phyloP scores from a whole-genome alignment of 2,797 vertebrate genomes.

The Molothrus aeneus region DNA sequence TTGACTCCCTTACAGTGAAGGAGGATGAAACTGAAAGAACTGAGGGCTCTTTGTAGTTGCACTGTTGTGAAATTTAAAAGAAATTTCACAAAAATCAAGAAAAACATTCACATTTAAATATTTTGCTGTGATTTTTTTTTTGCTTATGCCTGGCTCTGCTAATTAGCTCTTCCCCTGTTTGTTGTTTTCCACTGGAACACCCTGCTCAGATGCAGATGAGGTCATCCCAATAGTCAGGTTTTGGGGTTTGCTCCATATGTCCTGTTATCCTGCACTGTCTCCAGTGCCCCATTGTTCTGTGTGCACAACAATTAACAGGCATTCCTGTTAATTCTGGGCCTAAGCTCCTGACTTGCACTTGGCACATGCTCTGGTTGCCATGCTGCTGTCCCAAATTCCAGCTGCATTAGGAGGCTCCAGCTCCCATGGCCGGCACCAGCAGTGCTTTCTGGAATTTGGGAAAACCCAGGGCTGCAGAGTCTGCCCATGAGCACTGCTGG shows the following conservation, averaged over 20 bases:
- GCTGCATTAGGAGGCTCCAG: not conserved
- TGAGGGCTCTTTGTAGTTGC: not conserved
- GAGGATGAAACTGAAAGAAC: not conserved
- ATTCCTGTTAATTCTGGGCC: not conserved
- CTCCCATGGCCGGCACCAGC: not conserved
- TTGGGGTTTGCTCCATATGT: not conserved
- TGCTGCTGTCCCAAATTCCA: conserved; percentile 5
- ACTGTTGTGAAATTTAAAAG: not conserved
- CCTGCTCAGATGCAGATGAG: not conserved
- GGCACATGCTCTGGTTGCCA: not conserved
- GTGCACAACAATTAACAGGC: not conserved
- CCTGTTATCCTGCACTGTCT: not conserved
- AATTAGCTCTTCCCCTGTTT: not conserved
- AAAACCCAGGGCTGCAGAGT: not conserved
- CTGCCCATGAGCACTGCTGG: not conserved
- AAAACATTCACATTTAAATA: not conserved
- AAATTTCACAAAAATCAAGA: not conserved
- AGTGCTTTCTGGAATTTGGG: not conserved
- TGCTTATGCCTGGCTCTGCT: not conserved
- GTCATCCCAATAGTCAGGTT: conserved; percentile 3
- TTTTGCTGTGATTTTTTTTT: not conserved
- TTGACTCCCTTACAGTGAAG: not conserved
- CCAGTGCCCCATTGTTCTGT: not conserved
- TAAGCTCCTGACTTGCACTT: conserved; percentile 22
- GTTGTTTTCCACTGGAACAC: conserved; percentile 8